Conservation (phyloP, 2,888 invertebrate genomes). For the Nebria brevicollis region DNA sequence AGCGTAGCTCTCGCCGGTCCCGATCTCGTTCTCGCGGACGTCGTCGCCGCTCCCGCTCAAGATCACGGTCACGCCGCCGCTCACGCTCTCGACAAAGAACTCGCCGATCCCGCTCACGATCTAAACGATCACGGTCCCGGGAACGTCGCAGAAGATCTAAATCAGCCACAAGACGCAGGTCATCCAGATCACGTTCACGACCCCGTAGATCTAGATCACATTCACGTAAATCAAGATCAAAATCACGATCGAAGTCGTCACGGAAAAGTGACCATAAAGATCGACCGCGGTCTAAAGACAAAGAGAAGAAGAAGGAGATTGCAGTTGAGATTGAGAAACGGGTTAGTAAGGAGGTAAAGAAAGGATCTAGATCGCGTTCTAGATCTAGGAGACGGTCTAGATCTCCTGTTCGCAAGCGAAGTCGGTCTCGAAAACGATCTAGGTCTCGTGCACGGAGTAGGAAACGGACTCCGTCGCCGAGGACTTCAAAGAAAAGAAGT, state of each 20-base stretch:
- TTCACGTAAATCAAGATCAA: conserved; percentile 58
- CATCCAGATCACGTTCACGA: conserved; percentile 54
- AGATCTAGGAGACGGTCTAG: conserved; percentile 67
- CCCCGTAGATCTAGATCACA: conserved; percentile 57
- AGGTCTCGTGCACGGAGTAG: conserved; percentile 61
- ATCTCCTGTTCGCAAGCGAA: conserved; percentile 67
- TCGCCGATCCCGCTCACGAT: conserved; percentile 67
- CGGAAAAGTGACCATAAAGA: conserved; percentile 63
- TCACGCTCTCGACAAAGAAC: conserved; percentile 69
- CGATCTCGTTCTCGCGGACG: conserved; percentile 61
- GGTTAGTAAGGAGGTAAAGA: conserved; percentile 63
- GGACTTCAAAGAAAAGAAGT: conserved; percentile 55
- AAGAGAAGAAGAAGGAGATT: conserved; percentile 56
- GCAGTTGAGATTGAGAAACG: conserved; percentile 58
- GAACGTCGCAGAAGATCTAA: conserved; percentile 65
- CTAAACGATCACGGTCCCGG: conserved; percentile 68
- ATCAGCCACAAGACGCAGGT: conserved; percentile 64
- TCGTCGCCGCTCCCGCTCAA: conserved; percentile 66
- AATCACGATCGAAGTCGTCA: conserved; percentile 52
- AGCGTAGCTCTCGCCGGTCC: conserved; percentile 68
- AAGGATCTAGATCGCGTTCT: conserved; percentile 68
- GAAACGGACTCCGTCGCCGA: conserved; percentile 62
- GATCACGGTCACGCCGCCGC: conserved; percentile 72
- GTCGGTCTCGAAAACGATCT: conserved; percentile 65
- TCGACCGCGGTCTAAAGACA: conserved; percentile 60